Conservation (phyloP, 2,797 vertebrate species). For the Halcyon leucocephala region DNA sequence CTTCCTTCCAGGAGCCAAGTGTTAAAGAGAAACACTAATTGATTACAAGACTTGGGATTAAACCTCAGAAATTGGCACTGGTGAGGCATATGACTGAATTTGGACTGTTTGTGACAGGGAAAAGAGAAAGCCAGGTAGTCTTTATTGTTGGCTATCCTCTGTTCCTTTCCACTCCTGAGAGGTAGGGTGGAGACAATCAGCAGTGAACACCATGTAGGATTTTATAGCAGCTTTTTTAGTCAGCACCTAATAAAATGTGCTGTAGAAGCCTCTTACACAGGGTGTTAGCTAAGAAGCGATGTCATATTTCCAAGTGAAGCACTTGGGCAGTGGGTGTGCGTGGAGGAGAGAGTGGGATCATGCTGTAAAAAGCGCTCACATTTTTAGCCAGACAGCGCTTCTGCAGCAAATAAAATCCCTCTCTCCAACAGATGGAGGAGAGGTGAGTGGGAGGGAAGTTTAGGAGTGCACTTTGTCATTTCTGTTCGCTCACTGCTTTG, state of each 20-base stretch:
- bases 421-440: conserved; percentile 58
- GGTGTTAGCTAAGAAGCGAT: conserved; percentile 1
- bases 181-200: neutral
- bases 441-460: conserved; percentile 63
- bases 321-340: conserved; percentile 63
- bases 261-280: conserved; percentile 1
- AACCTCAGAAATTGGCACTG: neutral
- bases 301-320: conserved; percentile 37
- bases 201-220: neutral
- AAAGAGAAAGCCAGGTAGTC: neutral
- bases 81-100: neutral
- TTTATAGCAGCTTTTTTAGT: conserved; percentile 13
- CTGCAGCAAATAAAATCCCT: conserved; percentile 61
- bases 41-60: neutral
- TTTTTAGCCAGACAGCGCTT: conserved; percentile 68
- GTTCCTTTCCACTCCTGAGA: neutral
- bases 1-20: neutral
- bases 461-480: conserved; percentile 46
- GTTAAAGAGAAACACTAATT: neutral
- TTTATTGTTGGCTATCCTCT: neutral
- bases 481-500: conserved; percentile 10
- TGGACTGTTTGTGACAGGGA: neutral
- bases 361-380: conserved; percentile 56
- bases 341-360: conserved; percentile 64
- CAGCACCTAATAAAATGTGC: neutral